These are phyloP conservation scores for Acanthosepion pharaonis DNA, from an alignment of 2,888 invertebrate genomes.

Conservation along the genomic window DNA sequence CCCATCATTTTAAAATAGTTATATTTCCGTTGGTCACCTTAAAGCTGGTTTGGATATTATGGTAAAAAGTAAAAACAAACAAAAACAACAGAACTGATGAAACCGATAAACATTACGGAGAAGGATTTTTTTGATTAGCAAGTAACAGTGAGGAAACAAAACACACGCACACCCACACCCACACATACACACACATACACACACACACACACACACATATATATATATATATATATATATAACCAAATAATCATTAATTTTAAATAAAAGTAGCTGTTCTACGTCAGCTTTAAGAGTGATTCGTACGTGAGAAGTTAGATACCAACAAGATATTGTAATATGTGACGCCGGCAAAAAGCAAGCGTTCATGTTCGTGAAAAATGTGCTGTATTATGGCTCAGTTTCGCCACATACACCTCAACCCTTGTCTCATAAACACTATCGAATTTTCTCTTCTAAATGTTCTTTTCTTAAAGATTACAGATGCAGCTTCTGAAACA, in stretches of 20 bases:
- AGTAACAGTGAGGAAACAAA: background rate
- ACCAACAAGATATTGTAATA: background rate
- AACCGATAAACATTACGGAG: background rate
- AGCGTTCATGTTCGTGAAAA: constrained; percentile 42
- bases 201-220: too few species aligned
- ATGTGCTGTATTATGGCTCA: background rate
- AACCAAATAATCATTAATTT: background rate
- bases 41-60: background rate
- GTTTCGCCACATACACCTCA: constrained; percentile 41
- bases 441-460: background rate
- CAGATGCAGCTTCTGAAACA: background rate
- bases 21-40: background rate
- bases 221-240: too few species aligned
- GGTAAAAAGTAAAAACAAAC: background rate
- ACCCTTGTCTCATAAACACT: background rate
- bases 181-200: too few species aligned
- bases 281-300: constrained; percentile 24
- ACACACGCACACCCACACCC: background rate
- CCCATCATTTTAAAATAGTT: background rate
- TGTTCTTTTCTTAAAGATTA: background rate
- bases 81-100: background rate
- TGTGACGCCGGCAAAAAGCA: constrained; percentile 45
- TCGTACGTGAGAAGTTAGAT: constrained; percentile 34
- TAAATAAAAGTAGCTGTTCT: background rate
- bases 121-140: background rate